Percentiles rank a stretch among this genome's conserved stretches.
Conservation (phyloP, 2,797 vertebrate genomes). For the Scyliorhinus canicula region DNA sequence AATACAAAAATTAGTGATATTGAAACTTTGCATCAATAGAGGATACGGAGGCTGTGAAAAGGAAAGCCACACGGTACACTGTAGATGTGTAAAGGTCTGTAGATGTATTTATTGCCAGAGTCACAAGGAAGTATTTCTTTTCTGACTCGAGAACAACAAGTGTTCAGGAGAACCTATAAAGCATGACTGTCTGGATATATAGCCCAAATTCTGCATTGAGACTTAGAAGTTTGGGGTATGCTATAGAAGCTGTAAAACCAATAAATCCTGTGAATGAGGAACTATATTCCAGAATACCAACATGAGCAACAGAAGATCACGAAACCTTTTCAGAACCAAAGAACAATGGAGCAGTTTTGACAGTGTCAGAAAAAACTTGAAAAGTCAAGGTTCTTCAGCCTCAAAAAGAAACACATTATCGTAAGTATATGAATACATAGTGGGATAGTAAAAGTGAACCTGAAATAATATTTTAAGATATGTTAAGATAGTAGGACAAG, state of each 20-base stretch:
- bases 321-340: neutral
- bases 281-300: neutral
- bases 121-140: neutral
- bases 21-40: neutral
- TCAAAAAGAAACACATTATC: neutral
- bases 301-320: neutral
- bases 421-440: neutral
- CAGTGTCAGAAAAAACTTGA: neutral
- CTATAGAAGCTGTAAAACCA: neutral
- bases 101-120: neutral
- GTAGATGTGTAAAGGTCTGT: neutral
- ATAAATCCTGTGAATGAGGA: neutral
- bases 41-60: neutral
- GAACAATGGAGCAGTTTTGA: neutral
- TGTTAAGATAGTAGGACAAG: neutral
- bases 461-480: neutral
- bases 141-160: neutral
- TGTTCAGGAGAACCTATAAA: neutral
- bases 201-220: neutral
- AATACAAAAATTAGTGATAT: neutral
- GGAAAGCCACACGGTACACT: neutral
- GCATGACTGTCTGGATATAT: neutral
- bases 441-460: neutral
- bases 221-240: neutral
- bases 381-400: neutral